Evolutionary conservation across 1,140 invertebrate species (phyloP).

Genomic region (Gyrodactylus salaris): DNA sequence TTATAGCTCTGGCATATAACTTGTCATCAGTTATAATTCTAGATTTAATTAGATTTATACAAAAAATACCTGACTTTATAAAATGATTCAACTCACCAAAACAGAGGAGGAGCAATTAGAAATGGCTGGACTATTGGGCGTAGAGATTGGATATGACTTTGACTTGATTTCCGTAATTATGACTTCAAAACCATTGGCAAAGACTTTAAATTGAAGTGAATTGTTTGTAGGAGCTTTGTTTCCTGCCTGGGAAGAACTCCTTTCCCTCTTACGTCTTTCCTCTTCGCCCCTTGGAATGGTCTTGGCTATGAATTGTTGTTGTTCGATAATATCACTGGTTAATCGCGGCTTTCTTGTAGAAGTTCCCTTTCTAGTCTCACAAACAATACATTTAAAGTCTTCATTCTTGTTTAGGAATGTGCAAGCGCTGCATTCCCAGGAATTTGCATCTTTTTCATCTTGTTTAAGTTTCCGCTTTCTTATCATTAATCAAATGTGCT

Average conservation of each 20-base stretch:
- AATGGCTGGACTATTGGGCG: neutral
- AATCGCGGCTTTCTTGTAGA: neutral
- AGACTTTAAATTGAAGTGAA: neutral
- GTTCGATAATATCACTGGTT: neutral
- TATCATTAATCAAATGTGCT: no score
- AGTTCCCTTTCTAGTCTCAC: slow-evolving; percentile 3
- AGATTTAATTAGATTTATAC: no score
- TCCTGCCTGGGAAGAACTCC: no score
- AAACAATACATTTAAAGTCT: slow-evolving; percentile 1
- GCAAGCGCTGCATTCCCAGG: slow-evolving; percentile 6
- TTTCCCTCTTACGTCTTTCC: neutral
- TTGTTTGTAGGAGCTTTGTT: neutral
- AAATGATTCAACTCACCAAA: neutral
- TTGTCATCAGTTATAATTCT: no score
- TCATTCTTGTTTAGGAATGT: neutral
- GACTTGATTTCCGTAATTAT: neutral
- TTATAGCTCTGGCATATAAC: no score
- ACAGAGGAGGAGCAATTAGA: neutral
- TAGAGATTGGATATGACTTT: neutral
- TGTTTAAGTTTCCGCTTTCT: neutral
- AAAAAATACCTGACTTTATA: no score
- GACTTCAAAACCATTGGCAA: neutral
- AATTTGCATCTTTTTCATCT: neutral
- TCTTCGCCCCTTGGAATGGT: neutral
- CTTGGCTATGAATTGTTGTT: neutral